These are phyloP conservation scores for Ylistrum balloti DNA, from an alignment of 1,140 invertebrate species.

Conservation along the genomic window DNA sequence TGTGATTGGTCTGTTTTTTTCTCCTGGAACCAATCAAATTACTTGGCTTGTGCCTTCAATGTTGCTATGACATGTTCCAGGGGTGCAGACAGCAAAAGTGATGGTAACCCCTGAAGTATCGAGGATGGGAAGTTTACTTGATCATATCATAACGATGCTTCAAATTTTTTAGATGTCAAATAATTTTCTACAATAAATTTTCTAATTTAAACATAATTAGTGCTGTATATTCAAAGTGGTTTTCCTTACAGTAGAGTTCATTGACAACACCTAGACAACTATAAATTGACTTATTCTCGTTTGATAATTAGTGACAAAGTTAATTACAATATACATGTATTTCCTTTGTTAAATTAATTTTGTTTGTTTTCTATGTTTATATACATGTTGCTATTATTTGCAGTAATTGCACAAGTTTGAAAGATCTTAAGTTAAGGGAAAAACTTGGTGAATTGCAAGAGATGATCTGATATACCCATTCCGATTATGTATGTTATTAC, in stretches of 20 bases:
- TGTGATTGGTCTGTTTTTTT: no score
- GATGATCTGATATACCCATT: conserved; percentile 24
- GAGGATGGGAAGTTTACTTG: neutral
- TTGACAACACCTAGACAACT: neutral
- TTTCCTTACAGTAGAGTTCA: neutral
- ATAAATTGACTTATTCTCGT: neutral
- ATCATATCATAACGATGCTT: neutral
- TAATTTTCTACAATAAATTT: no score
- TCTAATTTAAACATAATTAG: no score
- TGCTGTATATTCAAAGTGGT: neutral
- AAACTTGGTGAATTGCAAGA: neutral
- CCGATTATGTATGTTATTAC: conserved; percentile 8
- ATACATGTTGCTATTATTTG: conserved; percentile 8
- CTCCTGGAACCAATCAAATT: no score
- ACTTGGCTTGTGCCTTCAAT: no score
- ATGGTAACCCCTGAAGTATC: no score
- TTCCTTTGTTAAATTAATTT: neutral
- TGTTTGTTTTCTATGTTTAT: conserved; percentile 40
- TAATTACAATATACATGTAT: neutral
- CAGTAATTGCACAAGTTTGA: neutral
- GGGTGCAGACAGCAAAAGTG: no score
- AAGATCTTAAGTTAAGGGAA: neutral
- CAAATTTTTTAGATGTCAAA: neutral
- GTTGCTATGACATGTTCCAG: no score
- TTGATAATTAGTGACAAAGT: neutral